Conservation (phyloP, 2,797 vertebrate species). For the Carduelis carduelis region DNA sequence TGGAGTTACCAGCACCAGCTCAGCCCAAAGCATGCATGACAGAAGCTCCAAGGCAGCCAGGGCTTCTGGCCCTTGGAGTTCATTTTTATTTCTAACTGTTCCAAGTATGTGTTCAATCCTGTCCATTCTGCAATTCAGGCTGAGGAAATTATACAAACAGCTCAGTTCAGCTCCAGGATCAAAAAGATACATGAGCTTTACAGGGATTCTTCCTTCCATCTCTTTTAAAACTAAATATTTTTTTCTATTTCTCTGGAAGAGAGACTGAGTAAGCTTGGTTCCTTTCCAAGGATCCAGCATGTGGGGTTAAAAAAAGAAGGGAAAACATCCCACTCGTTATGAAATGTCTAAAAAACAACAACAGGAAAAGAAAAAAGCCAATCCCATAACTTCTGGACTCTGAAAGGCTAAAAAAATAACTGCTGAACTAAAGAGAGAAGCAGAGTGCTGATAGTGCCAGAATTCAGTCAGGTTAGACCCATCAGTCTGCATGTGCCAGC, state of each 20-base stretch:
- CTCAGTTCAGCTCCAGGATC: not conserved
- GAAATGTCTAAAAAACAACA: conserved; percentile 13
- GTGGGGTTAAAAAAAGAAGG: not conserved
- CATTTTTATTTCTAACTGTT: not conserved
- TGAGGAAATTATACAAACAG: conserved; percentile 24
- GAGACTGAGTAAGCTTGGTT: conserved; percentile 5
- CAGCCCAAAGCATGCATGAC: not conserved
- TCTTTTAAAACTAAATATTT: conserved; percentile 26
- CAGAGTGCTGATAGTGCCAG: not conserved
- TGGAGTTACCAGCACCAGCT: not conserved
- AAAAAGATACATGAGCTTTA: not conserved
- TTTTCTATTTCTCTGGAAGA: conserved; percentile 23
- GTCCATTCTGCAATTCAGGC: not conserved
- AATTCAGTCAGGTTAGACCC: not conserved
- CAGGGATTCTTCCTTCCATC: not conserved
- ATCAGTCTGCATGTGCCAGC: not conserved
- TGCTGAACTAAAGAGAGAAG: not conserved
- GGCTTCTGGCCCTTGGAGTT: not conserved
- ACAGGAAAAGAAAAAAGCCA: conserved; percentile 42
- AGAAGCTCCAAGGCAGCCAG: not conserved
- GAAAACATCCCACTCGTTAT: not conserved
- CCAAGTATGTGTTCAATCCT: not conserved
- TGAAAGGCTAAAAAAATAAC: not conserved
- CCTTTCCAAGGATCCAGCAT: not conserved
- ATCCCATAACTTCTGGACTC: not conserved